These are phyloP conservation scores for Leptopilina syphax DNA, from an alignment of 2,888 invertebrate species.

Conservation along the genomic window DNA sequence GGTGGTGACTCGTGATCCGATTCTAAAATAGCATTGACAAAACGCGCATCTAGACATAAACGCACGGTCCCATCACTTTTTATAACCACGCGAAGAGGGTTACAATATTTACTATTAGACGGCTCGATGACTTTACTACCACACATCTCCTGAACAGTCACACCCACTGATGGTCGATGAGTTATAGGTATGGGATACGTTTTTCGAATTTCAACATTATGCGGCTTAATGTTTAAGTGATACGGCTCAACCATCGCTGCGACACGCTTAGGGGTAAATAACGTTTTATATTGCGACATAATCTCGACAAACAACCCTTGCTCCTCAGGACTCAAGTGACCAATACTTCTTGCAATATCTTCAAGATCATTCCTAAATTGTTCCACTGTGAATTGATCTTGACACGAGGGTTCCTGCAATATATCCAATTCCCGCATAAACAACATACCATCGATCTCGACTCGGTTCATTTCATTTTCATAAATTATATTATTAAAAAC, in stretches of 20 bases:
- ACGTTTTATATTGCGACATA: background rate
- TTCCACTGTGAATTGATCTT: background rate
- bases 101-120: background rate
- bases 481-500: background rate
- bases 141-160: background rate
- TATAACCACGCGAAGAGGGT: conserved; percentile 27
- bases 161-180: background rate
- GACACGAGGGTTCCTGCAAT: background rate
- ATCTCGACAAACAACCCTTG: background rate
- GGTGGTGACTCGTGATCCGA: conserved; percentile 62
- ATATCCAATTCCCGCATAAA: background rate
- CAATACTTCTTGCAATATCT: background rate
- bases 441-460: background rate
- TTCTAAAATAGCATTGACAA: conserved; percentile 62
- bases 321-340: background rate
- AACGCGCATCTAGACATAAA: conserved; percentile 66
- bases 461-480: background rate
- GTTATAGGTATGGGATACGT: background rate
- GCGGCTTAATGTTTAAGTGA: background rate
- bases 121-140: background rate
- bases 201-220: background rate
- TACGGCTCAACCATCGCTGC: background rate
- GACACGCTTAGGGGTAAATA: background rate
- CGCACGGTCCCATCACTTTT: conserved; percentile 62
- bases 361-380: background rate